phyloP scores from a whole-genome alignment of 2,797 vertebrate genomes.

The Kryptopterus vitreolus region DNA sequence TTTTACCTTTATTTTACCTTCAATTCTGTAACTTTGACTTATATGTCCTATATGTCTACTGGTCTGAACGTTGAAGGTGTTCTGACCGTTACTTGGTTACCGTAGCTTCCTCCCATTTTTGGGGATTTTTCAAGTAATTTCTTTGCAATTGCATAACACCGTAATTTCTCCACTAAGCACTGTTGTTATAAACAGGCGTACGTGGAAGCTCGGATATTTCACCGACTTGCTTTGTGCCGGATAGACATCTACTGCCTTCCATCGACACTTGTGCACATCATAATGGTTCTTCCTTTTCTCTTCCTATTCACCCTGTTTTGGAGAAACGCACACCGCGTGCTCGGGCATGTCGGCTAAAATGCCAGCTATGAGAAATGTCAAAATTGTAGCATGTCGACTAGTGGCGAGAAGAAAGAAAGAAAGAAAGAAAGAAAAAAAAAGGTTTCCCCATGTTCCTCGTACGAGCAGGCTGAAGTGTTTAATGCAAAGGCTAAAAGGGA shows the following conservation, averaged over 20 bases:
- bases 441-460: not conserved
- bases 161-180: no score
- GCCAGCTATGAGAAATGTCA: constrained; percentile 29
- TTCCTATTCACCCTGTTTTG: not conserved
- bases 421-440: no score
- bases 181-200: no score
- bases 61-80: not conserved
- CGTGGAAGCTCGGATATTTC: not conserved
- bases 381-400: not conserved
- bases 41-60: no score
- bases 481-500: not conserved
- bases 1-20: no score
- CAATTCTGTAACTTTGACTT: no score
- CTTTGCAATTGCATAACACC: not conserved
- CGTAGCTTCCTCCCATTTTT: not conserved
- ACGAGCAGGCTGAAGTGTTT: not conserved
- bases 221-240: not conserved
- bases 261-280: not conserved
- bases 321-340: constrained; percentile 3
- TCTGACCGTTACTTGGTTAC: not conserved
- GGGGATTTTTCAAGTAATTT: not conserved
- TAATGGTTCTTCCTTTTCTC: not conserved
- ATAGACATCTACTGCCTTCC: not conserved
- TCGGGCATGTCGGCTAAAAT: constrained; percentile 4
- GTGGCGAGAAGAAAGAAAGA: no score